Base-by-base conservation (phyloP, 2,888 invertebrate genomes). In the Nemoura dubitans region DNA sequence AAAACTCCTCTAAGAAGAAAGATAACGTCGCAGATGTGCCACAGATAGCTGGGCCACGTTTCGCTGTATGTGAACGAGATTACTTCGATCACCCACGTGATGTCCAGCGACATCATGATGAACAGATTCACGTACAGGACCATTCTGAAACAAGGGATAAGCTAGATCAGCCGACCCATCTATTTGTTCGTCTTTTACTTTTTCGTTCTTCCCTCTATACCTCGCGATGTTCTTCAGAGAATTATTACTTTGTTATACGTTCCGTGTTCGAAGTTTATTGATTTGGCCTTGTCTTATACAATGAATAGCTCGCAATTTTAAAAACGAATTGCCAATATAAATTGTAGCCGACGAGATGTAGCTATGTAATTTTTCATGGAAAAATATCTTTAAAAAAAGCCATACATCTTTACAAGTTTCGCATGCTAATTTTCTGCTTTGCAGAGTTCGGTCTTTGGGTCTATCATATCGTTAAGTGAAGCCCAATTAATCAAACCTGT, bases 101-200 rank as follows among this genome's bases (percentile, higher is more conserved):
- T 85, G 7, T 89, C 89, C 81, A 81, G 81, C 1, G 81, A 81
- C 88, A 89, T 89, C 36, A 89, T 88, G n/a, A 89, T 81, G 87
- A 89, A 89, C 7, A 89, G 78, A 77, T 89, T 89, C 80, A 89
- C 80, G 83, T 89, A 89, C 26, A 89, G 82, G 36, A 89, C 87
- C 86, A 88, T 87, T 59, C 89, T 89, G 81, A 10, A 86, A 30
- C 59, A 21, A 21, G 14, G 2, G 59, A 21, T 10, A 2, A 21
- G 1, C 14, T 10, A 59, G 76, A 29, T 59, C 30, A 42, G 76
- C 25, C 59, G 29, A 26, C 59, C 36, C 36, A 10, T 36, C 10
- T 10, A 2, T 59, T 59, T 21, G 10, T 59, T 59, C 59, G 59
- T 10, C 36, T 36, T 10, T 59, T 59, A 10, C 14, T 14, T 21